These are phyloP conservation scores for Pomatostomus ruficeps DNA, from an alignment of 2,113 vertebrate genomes.

Conservation along the genomic window DNA sequence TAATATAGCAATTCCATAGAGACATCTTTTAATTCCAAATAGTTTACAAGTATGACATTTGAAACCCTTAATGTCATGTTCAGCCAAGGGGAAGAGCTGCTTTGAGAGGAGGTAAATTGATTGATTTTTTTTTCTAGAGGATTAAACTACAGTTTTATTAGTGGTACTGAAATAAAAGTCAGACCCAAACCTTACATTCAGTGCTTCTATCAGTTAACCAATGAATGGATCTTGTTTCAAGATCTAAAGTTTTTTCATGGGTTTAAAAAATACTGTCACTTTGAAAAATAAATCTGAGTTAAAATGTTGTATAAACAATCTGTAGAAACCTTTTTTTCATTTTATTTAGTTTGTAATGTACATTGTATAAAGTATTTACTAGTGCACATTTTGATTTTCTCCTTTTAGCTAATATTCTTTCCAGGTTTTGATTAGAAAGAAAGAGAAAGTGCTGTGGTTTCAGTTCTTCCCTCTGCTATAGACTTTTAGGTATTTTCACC, in stretches of 20 bases:
- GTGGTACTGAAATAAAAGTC: not conserved
- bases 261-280: not conserved
- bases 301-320: not conserved
- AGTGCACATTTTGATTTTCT: not conserved
- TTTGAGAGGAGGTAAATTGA: not conserved
- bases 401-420: not conserved
- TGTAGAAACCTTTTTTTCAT: not conserved
- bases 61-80: slow-evolving; percentile 13
- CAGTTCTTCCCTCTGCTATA: not conserved
- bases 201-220: not conserved
- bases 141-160: not conserved
- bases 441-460: not conserved
- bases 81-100: not conserved
- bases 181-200: not conserved
- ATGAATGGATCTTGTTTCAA: not conserved
- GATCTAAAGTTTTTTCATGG: not conserved
- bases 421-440: not conserved
- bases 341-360: not conserved
- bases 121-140: not conserved
- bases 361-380: not conserved
- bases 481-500: not conserved
- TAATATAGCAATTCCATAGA: not conserved
- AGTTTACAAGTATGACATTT: slow-evolving; percentile 31
- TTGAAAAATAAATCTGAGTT: not conserved
- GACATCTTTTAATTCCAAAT: not conserved